phyloP scores from a whole-genome alignment of 2,113 vertebrate genomes.

The Sphyrna mokarran region DNA sequence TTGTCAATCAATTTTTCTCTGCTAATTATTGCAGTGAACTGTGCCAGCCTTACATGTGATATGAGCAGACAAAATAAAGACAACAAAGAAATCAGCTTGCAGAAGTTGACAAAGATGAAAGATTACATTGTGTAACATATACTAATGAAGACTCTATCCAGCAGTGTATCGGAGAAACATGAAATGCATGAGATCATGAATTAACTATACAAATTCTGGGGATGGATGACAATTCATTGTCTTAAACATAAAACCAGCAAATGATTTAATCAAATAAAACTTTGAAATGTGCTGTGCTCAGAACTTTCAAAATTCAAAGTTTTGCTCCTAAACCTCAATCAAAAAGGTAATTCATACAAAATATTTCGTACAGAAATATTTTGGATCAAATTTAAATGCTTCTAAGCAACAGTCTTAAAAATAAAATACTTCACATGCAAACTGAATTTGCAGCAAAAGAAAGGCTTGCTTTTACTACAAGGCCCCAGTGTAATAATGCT shows the following conservation, averaged over 20 bases:
- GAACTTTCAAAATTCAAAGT: not conserved
- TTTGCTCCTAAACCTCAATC: not conserved
- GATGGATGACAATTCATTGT: not conserved
- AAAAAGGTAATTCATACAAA: not conserved
- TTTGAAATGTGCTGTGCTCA: too few species aligned
- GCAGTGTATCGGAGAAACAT: not conserved
- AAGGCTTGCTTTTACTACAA: not conserved
- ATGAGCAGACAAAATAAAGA: not conserved
- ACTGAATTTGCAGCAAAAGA: not conserved
- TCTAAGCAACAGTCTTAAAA: not conserved
- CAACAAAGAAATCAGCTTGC: not conserved
- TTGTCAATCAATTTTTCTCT: not conserved
- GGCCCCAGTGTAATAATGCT: not conserved
- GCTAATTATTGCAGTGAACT: not conserved
- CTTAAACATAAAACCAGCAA: not conserved
- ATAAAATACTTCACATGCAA: not conserved
- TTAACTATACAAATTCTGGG: not conserved
- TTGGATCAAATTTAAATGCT: not conserved
- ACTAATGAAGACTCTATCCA: not conserved
- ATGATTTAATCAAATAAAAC: not conserved
- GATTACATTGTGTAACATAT: not conserved
- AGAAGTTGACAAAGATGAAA: not conserved
- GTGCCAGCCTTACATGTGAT: not conserved
- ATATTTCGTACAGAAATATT: not conserved
- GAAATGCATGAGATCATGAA: not conserved